phyloP scores from a whole-genome alignment of 2,797 vertebrate species.

The Podargus strigoides region DNA sequence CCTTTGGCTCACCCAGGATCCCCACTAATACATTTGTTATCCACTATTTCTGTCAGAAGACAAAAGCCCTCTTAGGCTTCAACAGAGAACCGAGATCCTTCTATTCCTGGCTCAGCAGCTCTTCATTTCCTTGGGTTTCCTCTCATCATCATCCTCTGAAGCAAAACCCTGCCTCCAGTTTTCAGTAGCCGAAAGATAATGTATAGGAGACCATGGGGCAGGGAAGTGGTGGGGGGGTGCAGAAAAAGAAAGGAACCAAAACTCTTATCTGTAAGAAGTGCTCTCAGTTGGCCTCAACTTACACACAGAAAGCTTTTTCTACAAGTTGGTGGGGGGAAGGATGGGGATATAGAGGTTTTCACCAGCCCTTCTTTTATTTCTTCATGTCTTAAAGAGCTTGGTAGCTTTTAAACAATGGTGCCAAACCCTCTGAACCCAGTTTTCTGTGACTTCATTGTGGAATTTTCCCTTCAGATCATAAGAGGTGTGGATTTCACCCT shows the following conservation, averaged over 20 bases:
- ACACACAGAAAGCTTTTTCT: background rate
- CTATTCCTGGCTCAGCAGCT: background rate
- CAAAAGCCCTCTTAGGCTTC: background rate
- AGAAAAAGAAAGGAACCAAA: background rate
- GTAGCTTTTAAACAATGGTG: background rate
- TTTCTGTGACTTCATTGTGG: background rate
- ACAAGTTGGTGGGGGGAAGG: background rate
- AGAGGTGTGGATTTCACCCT: background rate
- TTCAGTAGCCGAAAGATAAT: background rate
- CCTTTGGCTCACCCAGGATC: background rate
- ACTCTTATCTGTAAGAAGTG: background rate
- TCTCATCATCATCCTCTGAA: background rate
- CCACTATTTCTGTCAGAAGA: background rate
- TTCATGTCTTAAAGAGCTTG: background rate
- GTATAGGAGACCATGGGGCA: background rate
- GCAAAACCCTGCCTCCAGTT: background rate
- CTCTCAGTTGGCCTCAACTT: background rate
- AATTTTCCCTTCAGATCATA: background rate
- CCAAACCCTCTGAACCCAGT: background rate
- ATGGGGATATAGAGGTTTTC: background rate
- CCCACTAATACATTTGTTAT: background rate
- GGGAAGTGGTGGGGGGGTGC: background rate
- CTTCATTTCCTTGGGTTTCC: background rate
- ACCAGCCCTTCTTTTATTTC: background rate
- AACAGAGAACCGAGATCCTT: background rate